These are phyloP conservation scores for Odocoileus hemionus DNA, from an alignment of 2,113 vertebrate species.

Conservation along the genomic window DNA sequence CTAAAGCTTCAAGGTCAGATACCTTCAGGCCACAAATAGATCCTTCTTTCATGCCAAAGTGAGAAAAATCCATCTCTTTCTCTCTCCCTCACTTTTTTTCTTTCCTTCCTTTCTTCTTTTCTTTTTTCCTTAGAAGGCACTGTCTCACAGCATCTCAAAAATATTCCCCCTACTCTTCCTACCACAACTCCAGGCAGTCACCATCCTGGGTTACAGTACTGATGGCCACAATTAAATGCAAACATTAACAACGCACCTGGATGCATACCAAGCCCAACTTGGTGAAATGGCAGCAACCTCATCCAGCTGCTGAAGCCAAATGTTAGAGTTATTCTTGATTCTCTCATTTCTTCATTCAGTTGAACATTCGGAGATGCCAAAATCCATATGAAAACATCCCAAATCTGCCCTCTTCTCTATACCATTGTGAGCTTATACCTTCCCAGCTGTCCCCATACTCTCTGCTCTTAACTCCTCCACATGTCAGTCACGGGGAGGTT, in stretches of 20 bases:
- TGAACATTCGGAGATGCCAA: background rate
- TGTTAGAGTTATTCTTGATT: background rate
- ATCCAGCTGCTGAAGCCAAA: background rate
- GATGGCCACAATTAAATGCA: background rate
- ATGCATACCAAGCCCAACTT: background rate
- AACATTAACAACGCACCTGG: background rate
- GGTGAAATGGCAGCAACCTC: background rate
- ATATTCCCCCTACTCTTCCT: background rate
- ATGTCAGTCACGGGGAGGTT: background rate
- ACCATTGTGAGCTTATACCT: background rate
- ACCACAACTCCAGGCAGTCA: background rate
- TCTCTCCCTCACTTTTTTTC: rapidly evolving
- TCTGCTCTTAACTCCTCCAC: background rate
- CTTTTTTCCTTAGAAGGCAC: background rate
- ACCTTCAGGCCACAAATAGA: background rate
- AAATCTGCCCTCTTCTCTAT: background rate
- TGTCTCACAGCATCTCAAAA: background rate
- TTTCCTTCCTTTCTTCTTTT: background rate
- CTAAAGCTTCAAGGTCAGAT: background rate
- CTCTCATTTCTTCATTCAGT: background rate
- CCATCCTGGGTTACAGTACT: background rate
- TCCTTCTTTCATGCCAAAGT: background rate
- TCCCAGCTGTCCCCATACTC: background rate
- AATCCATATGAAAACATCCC: background rate
- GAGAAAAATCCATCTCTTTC: background rate